These are phyloP conservation scores for Tachycineta bicolor DNA, from an alignment of 2,113 vertebrate genomes.

Conservation along the genomic window DNA sequence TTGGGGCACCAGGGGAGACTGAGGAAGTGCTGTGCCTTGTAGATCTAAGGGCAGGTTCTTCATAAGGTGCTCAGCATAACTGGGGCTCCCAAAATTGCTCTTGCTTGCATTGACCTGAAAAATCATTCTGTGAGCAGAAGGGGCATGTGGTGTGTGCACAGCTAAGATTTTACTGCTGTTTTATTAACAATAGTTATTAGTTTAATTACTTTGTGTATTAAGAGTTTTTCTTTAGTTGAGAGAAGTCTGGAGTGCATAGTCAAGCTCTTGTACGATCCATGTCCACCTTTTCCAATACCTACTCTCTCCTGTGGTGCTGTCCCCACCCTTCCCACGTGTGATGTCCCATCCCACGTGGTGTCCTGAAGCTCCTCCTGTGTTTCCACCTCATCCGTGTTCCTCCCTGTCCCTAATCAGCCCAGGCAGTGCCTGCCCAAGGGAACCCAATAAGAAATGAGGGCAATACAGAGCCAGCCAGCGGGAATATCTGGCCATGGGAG, in stretches of 20 bases:
- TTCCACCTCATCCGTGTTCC: background rate
- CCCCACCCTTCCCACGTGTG: accelerated
- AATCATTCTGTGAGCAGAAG: background rate
- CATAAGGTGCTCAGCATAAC: background rate
- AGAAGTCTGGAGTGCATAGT: background rate
- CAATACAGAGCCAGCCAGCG: background rate
- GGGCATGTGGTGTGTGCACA: background rate
- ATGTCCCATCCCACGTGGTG: accelerated
- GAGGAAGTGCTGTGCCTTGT: accelerated
- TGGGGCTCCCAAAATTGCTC: background rate
- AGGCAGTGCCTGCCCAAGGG: background rate
- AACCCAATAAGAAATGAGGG: background rate
- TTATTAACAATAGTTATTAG: background rate
- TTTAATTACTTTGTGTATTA: background rate
- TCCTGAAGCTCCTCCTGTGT: background rate
- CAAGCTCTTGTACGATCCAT: background rate
- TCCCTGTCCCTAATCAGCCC: background rate
- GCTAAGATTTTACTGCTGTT: background rate
- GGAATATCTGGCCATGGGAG: accelerated
- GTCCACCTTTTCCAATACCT: background rate
- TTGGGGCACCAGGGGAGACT: background rate
- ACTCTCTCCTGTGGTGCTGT: accelerated
- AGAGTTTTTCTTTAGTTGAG: background rate
- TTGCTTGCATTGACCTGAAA: background rate
- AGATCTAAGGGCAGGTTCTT: background rate